Evolutionary conservation across 2,797 vertebrate species (phyloP), one percentile per base, ranked within the genome.

Genomic region (Catostomus latipinnis): DNA sequence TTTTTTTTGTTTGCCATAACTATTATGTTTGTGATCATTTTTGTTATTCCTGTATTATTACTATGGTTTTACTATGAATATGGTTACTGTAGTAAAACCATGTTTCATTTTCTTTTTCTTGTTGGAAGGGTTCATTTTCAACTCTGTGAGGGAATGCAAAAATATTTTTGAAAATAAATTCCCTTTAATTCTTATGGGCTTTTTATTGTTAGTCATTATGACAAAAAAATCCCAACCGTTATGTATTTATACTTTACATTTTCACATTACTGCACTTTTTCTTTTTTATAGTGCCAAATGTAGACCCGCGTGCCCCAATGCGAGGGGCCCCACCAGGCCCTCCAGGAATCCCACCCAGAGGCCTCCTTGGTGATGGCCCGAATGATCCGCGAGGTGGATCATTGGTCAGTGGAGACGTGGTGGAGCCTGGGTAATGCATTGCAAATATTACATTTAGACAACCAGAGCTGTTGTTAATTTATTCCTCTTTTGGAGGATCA

Each of bases 381-480:
- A 99, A 99, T 90, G 98, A 99, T 87, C 98, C 98, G 76, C 94
- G 97, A 81, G 98, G 98, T 87, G 98, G 98, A 86, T 97, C 96
- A 75, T 92, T 99, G 88, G 95, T 98, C 80, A 34, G 34, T 34
- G 97, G 96, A 90, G 97, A 99, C 57, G 96, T 97, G 88, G 97
- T 98, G 69, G 97, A 98, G 82, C 96, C 97, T 82, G 95, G 93
- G 97, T 99, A 88, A 91, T 73, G 4, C n/a, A 58, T 56, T n/a
- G 8, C 1, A 48, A 56, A 71, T 34, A 34, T 34, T 34, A 34
- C 34, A 34, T 34, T 34, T 34, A 34, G 34, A 34, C 34, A 34
- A 4, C 4, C 34, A 4, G 34, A 62, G 8, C n/a, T 4, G 2
- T 46, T 10, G 53, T 46, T n/a, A 3, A 1, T 10, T 14, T 34